Conservation (phyloP, 1,140 invertebrate species). For the Brachionus paranguensis region DNA sequence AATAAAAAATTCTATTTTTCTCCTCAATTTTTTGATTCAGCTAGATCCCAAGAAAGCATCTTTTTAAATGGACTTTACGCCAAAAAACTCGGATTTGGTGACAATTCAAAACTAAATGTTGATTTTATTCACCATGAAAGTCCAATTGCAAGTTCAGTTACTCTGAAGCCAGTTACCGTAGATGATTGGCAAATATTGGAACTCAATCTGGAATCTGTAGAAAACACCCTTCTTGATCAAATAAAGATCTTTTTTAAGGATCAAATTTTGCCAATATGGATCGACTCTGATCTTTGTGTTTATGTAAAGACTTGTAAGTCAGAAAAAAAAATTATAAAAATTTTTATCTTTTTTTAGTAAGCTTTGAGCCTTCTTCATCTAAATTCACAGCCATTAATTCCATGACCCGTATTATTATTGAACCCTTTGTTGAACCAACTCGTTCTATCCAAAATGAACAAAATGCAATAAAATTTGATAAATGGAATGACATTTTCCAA, state of each 20-base stretch:
- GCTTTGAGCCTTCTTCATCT: not conserved
- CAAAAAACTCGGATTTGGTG: not conserved
- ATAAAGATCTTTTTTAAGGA: conserved; percentile 14
- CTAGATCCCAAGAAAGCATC: not conserved
- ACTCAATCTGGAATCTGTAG: conserved; percentile 15
- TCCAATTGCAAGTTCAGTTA: not conserved
- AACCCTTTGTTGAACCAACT: not conserved
- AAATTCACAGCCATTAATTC: not conserved
- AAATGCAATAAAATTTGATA: not conserved
- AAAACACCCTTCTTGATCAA: conserved; percentile 1
- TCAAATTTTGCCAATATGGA: conserved; percentile 20
- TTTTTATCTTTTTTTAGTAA: not conserved
- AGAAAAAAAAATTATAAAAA: not conserved
- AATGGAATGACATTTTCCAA: not conserved
- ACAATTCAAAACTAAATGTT: not conserved
- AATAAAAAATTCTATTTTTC: not conserved
- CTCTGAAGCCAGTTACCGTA: not conserved
- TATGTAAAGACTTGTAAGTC: conserved; percentile 7
- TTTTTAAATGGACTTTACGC: conserved; percentile 1
- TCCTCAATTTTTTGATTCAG: not conserved
- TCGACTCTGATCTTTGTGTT: not conserved
- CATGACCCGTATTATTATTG: not conserved
- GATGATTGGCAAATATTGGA: conserved; percentile 29
- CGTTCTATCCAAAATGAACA: not conserved
- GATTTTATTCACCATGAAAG: not conserved